Evolutionary conservation across 1,140 invertebrate species (phyloP), one percentile per base, ranked within the genome.

Genomic region (Drosophila athabasca): DNA sequence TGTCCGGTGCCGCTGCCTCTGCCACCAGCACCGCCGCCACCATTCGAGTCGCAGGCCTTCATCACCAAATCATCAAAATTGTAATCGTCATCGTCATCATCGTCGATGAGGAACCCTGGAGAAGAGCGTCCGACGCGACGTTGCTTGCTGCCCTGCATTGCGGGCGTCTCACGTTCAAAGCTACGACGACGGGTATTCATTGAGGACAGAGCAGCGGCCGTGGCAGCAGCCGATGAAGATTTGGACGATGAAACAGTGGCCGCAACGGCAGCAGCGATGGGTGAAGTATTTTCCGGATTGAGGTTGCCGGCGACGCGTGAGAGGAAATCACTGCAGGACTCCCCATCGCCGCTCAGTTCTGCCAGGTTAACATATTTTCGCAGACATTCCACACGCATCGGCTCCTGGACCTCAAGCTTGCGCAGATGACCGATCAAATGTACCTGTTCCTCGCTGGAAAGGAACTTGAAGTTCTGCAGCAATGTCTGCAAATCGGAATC

Each of bases 391-490:
- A 97, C 96, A 26, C 95, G 93, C 6, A 93, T 91, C 0, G 95
- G 95, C 82, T 96, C 95, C 11, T 93, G 94, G 0, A 93, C 93
- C 90, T 96, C 96, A 35, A 96, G 81, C 79, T 96, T 96, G 78
- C 96, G 96, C 44, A 97, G 81, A 79, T 96, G 96, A 4, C 94
- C 94, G 6, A 97, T 96, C 0, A 97, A 92, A 62, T 95, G 94
- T 60, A 96, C 95, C 73, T 97, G 96, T 82, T 97, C 96, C 53
- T 96, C 95, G 2, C 93, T 94, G 0, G 94, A 95, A 1, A 97
- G 88, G 76, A 96, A 95, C 88, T 95, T 95, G 72, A 97, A 97
- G 85, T 96, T 96, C 81, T 96, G 95, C 31, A 97, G 88, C 0
- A 96, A 85, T 0, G 95, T 94, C 73, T 96, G 95, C 17, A 97